Conservation (phyloP, 1,140 invertebrate species). For the Halyomorpha halys region DNA sequence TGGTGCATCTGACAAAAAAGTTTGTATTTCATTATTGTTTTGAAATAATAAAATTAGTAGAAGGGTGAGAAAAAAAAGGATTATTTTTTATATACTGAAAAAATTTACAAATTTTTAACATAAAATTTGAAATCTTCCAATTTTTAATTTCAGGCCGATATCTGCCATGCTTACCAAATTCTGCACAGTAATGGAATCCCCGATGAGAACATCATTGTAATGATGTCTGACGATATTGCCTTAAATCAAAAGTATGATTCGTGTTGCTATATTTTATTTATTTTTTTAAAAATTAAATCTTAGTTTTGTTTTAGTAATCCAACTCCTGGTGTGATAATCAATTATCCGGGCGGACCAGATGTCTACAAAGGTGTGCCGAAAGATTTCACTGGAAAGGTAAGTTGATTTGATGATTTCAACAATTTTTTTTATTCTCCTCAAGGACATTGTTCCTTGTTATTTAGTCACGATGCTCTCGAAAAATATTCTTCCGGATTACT, state of each 20-base stretch:
- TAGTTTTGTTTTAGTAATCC: slow-evolving; percentile 42
- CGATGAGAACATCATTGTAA: slow-evolving; percentile 48
- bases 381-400: slow-evolving; percentile 46
- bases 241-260: slow-evolving; percentile 42
- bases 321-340: slow-evolving; percentile 46
- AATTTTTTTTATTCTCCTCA: background rate
- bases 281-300: background rate
- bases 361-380: slow-evolving; percentile 48
- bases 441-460: background rate
- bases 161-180: slow-evolving; percentile 53
- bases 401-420: background rate
- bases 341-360: slow-evolving; percentile 46
- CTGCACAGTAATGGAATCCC: slow-evolving; percentile 46
- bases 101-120: too few relatives aligned
- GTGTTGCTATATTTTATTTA: background rate
- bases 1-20: too few relatives aligned
- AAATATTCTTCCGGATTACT: background rate
- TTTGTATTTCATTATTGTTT: too few relatives aligned
- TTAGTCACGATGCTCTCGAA: too few relatives aligned
- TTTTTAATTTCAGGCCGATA: slow-evolving; percentile 45
- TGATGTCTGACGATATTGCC: slow-evolving; percentile 58
- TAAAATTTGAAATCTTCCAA: too few relatives aligned
- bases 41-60: too few relatives aligned
- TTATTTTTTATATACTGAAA: slow-evolving; percentile 15
- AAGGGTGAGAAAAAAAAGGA: background rate